A percentile compares a stretch with the other conserved stretches of the same genome.
These are phyloP conservation scores for Pseudanteris insignis DNA, from an alignment of 2,888 invertebrate species.

Conservation along the genomic window DNA sequence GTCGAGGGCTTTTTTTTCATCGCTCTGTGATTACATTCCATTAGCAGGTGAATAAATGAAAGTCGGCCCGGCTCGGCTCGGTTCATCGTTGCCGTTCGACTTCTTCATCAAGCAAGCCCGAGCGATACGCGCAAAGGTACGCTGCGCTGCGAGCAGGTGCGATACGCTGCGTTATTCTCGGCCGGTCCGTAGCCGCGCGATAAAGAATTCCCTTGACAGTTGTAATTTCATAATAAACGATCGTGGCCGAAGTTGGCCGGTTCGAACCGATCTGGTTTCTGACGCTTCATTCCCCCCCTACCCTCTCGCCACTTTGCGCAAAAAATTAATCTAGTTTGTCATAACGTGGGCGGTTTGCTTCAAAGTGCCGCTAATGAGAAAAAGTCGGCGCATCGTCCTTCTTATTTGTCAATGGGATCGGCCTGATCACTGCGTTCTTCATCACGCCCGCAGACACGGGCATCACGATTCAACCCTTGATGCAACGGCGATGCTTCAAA, in stretches of 20 bases:
- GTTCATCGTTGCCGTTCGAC: slow-evolving; percentile 32
- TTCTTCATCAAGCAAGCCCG: slow-evolving; percentile 37
- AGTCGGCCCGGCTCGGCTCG: slow-evolving; percentile 16
- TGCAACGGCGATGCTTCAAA: slow-evolving; percentile 9
- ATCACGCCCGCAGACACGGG: slow-evolving; percentile 27
- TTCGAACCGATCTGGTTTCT: not conserved
- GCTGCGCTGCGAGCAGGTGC: slow-evolving; percentile 47
- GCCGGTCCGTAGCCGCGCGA: slow-evolving; percentile 36
- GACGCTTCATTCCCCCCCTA: too few species aligned
- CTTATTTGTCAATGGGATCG: slow-evolving; percentile 64
- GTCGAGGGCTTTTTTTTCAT: too few species aligned
- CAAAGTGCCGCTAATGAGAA: slow-evolving; percentile 67
- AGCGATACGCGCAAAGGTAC: slow-evolving; percentile 34
- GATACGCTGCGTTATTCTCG: slow-evolving; percentile 43
- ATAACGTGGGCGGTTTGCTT: slow-evolving; percentile 66
- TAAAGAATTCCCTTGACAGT: slow-evolving; percentile 55
- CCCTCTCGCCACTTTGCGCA: slow-evolving; percentile 49
- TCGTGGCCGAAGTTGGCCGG: slow-evolving; percentile 38
- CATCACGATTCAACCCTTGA: slow-evolving; percentile 10
- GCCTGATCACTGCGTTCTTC: slow-evolving; percentile 51
- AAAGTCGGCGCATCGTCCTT: slow-evolving; percentile 57
- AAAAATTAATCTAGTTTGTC: slow-evolving; percentile 67
- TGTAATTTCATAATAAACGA: slow-evolving; percentile 66
- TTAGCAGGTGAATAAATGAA: slow-evolving; percentile 37
- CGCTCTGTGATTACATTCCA: slow-evolving; percentile 29